Evolutionary conservation across 2,888 invertebrate species (phyloP), one percentile per base, ranked within the genome.

Genomic region (Polymixis flavicincta): DNA sequence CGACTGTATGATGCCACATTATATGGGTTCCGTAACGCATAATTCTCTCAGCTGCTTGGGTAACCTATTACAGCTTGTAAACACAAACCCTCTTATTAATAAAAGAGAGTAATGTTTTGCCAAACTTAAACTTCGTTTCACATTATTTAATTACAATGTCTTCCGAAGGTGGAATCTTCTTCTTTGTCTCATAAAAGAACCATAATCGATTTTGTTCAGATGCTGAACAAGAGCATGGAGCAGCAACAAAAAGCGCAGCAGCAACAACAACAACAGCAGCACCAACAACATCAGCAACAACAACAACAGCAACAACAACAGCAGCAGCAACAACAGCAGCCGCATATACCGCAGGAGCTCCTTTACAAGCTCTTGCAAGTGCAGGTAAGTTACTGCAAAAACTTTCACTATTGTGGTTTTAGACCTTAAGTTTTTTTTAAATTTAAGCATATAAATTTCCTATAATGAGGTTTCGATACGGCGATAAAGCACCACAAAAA

Each of bases 241-340:
- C 94, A 96, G 73, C 94, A 97, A 87, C 97, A 67, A 66, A 97
- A 97, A 90, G 90, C 81, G 22, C 94, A 80, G 55, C 80, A 95
- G 85, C 94, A 96, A 68, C 94, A 97, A 87, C 97, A 66, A 78
- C 97, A 70, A 0, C 90, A 97, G 42, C 97, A 97, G 64, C 96
- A 97, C 76, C 97, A 67, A 78, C 97, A 55, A 0, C 88, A 97
- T 42, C 97, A 97, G 57, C 96, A 97, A 32, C 97, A 98, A 67
- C 96, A 98, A 81, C 98, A 98, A 97, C 97, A 98, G 67, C 96
- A 97, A 78, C 97, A 71, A 0, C 90, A 97, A 42, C 97, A 97
- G 69, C 96, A 97, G 78, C 97, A 67, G 42, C 97, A 97, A 61
- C 95, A 95, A 28, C 97, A 97, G 70, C 97, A 97, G 83, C 96